Evolutionary conservation across 2,797 vertebrate genomes (phyloP), one percentile per base, ranked within the genome.

Genomic region (Steatocranus sp.): DNA sequence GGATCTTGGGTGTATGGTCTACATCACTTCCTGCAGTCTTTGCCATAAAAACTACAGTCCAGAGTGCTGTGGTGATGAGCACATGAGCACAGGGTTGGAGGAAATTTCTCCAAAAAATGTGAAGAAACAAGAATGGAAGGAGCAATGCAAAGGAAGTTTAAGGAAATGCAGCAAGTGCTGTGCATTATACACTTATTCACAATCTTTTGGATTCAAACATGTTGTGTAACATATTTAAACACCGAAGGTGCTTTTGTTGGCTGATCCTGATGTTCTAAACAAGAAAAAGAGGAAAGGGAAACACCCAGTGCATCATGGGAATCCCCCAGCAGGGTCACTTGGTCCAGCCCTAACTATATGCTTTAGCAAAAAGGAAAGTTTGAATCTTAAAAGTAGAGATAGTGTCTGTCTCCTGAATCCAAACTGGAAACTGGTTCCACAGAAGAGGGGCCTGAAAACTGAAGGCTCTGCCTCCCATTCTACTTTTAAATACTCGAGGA

Each of bases 381-480:
- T 27, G 2, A 54, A 15, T 27, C 51, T 15, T 54, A 0, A 54
- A 54, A 54, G 25, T 5, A 54, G 51, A 54, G 51, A 54, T 54
- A 27, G 51, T 15, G 1, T 54, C 51, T 25, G 50, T 25, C 50
- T 53, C 50, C 50, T 0, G 2, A 5, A 25, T 53, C 11, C 50
- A 53, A 25, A 15, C 23, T 54, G 51, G 23, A 9, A 54, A 23
- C 51, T 54, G 25, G 51, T 9, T 54, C 1, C 51, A 54, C 7
- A 53, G 20, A 53, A 25, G 20, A 53, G 11, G 6, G 0, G 11
- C 50, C 0, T 53, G 11, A 53, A 53, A 53, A 53, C 51, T 15
- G 51, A 53, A 25, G 51, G 51, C 23, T 25, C 7, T 0, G 3
- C 51, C 51, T 27, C 51, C 51, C 51, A 0, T 27, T 53, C 51